A percentile compares a stretch with the other conserved stretches of the same genome.
Evolutionary conservation across 2,797 vertebrate genomes (phyloP).

Genomic region (Columba guinea): DNA sequence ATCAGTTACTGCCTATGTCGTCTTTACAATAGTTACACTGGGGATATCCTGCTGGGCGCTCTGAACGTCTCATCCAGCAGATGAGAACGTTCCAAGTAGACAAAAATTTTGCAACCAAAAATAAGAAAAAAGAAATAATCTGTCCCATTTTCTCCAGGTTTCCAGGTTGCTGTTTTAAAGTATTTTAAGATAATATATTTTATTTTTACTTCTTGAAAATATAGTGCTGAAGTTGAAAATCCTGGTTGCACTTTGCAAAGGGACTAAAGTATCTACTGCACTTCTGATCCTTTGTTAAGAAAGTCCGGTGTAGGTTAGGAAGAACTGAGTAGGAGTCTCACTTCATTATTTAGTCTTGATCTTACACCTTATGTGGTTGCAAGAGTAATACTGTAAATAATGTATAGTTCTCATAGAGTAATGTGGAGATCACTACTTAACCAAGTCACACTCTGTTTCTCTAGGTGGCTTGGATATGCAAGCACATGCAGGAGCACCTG

Average conservation of each 20-base stretch:
- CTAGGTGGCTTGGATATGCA: not conserved
- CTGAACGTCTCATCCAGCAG: not conserved
- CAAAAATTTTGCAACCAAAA: not conserved
- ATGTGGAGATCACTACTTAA: not conserved
- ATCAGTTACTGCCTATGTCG: not conserved
- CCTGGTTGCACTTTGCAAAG: not conserved
- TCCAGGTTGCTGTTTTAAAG: not conserved
- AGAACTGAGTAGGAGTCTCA: not conserved
- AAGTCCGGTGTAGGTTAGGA: not conserved
- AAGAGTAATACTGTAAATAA: not conserved
- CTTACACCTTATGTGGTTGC: not conserved
- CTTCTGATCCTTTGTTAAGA: not conserved
- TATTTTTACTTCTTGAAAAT: not conserved
- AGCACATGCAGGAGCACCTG: not conserved
- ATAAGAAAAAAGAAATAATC: not conserved
- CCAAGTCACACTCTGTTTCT: not conserved
- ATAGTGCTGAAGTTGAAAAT: not conserved
- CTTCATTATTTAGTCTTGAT: not conserved
- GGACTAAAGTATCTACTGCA: not conserved
- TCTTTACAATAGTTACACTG: not conserved
- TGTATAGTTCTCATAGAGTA: accelerated
- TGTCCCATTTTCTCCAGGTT: not conserved
- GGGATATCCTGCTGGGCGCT: not conserved
- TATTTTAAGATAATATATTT: not conserved
- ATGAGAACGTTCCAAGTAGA: not conserved